These are phyloP conservation scores for Cinclus mexicanus DNA, from an alignment of 2,113 vertebrate genomes.

Conservation along the genomic window DNA sequence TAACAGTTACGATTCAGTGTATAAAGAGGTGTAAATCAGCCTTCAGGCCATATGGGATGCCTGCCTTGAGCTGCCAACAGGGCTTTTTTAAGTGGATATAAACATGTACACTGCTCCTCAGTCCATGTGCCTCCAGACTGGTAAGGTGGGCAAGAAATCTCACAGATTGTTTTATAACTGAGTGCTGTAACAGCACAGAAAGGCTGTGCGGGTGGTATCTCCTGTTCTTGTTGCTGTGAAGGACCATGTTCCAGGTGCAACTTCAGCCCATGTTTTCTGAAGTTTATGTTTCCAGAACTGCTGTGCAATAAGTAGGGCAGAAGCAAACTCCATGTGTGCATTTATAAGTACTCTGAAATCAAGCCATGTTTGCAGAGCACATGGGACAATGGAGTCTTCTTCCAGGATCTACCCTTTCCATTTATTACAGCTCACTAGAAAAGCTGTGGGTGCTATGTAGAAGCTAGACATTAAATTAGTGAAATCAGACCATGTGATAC, in stretches of 20 bases:
- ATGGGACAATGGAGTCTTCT: background rate
- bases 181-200: background rate
- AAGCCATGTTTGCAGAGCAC: background rate
- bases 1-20: background rate
- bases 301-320: background rate
- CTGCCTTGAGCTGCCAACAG: background rate
- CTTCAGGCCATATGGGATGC: background rate
- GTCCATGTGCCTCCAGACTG: background rate
- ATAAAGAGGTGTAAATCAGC: background rate
- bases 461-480: background rate
- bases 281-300: background rate
- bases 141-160: background rate
- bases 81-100: background rate
- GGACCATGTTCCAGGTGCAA: background rate
- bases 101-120: background rate
- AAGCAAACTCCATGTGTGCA: background rate
- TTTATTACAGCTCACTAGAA: background rate
- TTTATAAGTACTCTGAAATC: background rate
- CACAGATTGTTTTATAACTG: background rate
- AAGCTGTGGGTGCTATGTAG: background rate
- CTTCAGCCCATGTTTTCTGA: background rate
- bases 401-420: background rate
- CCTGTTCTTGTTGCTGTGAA: background rate
- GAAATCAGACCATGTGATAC: background rate
- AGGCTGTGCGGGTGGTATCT: background rate